Evolutionary conservation across 2,797 vertebrate genomes (phyloP).

Genomic region (Lutjanus argentimaculatus): DNA sequence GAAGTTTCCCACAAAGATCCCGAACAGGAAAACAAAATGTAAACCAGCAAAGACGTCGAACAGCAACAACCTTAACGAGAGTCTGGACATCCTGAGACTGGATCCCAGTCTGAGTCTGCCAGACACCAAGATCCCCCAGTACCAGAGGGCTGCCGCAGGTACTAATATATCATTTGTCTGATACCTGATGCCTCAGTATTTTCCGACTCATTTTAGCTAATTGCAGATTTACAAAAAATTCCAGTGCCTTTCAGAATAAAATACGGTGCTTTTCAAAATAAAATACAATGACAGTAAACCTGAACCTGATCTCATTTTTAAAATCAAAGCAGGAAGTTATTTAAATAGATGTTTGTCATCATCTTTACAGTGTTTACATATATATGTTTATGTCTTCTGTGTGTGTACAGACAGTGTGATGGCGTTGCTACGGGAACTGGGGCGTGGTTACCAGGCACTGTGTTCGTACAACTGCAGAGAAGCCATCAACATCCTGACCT

Average conservation of each 20-base stretch:
- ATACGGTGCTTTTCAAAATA: no score
- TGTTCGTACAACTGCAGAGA: conserved; percentile 98
- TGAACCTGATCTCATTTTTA: neutral
- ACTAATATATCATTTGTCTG: neutral
- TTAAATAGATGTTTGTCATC: no score
- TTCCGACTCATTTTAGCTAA: no score
- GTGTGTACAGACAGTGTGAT: conserved; percentile 72
- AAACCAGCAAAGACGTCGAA: conserved; percentile 95
- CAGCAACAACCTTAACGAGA: conserved; percentile 95
- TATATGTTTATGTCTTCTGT: neutral
- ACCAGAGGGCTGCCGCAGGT: conserved; percentile 96
- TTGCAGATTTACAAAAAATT: no score
- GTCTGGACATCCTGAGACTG: conserved; percentile 95
- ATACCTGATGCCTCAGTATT: no score
- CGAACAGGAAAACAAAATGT: conserved; percentile 98
- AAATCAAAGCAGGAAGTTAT: neutral
- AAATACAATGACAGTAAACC: no score
- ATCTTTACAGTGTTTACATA: no score
- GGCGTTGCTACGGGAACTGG: conserved; percentile 91
- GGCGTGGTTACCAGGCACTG: conserved; percentile 94
- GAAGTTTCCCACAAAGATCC: conserved; percentile 99
- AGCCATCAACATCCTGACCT: conserved; percentile 93
- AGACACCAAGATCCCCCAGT: conserved; percentile 93
- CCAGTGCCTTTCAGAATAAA: no score
- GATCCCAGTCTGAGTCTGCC: conserved; percentile 88